A percentile compares a stretch with the other conserved stretches of the same genome.
phyloP scores from a whole-genome alignment of 2,797 vertebrate species.

The Cheirogaleus major region DNA sequence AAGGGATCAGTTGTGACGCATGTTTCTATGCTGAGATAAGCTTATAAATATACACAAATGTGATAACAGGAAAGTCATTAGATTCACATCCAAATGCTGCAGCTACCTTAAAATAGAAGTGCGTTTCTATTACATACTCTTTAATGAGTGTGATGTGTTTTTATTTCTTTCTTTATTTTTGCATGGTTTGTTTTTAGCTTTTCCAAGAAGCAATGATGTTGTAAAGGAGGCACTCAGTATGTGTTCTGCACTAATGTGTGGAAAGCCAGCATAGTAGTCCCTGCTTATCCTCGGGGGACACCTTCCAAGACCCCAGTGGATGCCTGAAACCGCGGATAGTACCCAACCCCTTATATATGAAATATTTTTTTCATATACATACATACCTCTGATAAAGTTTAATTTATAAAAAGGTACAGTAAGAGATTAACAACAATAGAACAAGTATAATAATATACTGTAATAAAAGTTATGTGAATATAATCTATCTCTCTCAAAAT shows the following conservation, averaged over 20 bases:
- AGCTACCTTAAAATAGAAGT: slow-evolving; percentile 63
- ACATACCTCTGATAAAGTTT: not conserved
- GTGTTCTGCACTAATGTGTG: not conserved
- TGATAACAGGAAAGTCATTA: slow-evolving; percentile 64
- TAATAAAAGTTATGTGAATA: not conserved
- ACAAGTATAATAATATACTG: not conserved
- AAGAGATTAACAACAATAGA: not conserved
- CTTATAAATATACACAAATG: slow-evolving; percentile 77
- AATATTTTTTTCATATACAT: not conserved
- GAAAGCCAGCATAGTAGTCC: not conserved
- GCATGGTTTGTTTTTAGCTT: not conserved
- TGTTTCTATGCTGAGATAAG: slow-evolving; percentile 32
- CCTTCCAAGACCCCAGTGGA: not conserved
- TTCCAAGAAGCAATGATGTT: not conserved
- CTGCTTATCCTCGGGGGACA: not conserved
- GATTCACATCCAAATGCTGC: slow-evolving; percentile 18
- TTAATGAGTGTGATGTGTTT: slow-evolving; percentile 35
- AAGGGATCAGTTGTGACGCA: slow-evolving; percentile 64
- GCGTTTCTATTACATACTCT: not conserved
- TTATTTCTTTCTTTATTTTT: not conserved
- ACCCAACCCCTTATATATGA: not conserved
- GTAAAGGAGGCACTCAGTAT: not conserved
- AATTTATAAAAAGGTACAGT: not conserved
- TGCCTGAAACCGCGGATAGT: not conserved
- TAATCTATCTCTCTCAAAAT: not conserved